Evolutionary conservation across 2,888 invertebrate species (phyloP).

Genomic region (Melanargia galathea): DNA sequence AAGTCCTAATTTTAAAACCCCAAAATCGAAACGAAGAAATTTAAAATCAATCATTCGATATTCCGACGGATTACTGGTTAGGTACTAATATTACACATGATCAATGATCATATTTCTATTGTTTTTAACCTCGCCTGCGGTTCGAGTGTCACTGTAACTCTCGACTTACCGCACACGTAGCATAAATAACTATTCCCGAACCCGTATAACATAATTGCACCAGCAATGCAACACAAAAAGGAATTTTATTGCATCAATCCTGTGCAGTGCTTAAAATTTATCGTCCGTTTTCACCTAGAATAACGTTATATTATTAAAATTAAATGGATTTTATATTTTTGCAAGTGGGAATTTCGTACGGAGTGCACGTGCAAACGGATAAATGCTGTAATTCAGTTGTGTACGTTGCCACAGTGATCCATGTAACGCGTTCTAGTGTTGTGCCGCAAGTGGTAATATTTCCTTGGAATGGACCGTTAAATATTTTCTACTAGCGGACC

Average conservation of each 20-base stretch:
- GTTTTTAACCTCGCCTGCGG: too few relatives aligned
- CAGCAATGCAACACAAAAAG: constrained; percentile 10
- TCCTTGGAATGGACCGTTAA: not conserved
- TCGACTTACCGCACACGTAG: too few relatives aligned
- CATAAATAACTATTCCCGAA: too few relatives aligned
- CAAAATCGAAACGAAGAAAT: too few relatives aligned
- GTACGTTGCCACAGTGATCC: constrained; percentile 5
- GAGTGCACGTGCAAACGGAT: constrained; percentile 4
- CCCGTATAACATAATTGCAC: not conserved
- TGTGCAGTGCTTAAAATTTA: constrained; percentile 19
- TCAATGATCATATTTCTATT: too few relatives aligned
- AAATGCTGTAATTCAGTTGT: constrained; percentile 14
- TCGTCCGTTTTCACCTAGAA: constrained; percentile 20
- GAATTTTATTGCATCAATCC: constrained; percentile 20
- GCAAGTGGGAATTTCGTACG: constrained; percentile 9
- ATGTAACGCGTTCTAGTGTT: not conserved
- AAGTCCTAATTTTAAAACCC: too few relatives aligned
- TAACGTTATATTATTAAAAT: not conserved
- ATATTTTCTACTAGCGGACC: not conserved
- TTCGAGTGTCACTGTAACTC: too few relatives aligned
- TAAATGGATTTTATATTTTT: constrained; percentile 21
- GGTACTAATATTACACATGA: too few relatives aligned
- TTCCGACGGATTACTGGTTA: too few relatives aligned
- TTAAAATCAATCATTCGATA: too few relatives aligned
- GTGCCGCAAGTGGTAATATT: constrained; percentile 5